Base-by-base conservation (phyloP, 2,888 invertebrate genomes). In the Folsomia candida region DNA sequence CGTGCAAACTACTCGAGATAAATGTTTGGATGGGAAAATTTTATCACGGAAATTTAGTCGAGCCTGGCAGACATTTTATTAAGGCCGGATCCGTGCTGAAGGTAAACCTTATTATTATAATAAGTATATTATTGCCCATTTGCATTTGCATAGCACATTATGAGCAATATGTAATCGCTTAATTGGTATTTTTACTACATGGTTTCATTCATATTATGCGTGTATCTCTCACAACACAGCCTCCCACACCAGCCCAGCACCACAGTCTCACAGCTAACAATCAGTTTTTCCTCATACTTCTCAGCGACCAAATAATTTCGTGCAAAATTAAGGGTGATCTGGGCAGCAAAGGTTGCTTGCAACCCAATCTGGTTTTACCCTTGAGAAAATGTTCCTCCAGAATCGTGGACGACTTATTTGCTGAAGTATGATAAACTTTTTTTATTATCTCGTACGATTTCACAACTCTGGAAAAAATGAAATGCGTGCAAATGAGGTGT, bases 301-400 rank as follows among this genome's bases (percentile, higher is more conserved):
- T 90, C 83, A 90, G 87, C 20, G 92, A 92, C 81, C 88, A 90
- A 79, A 84, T 92, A 59, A 85, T 92, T 82, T 90, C 90, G 81
- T 90, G 90, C 80, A 91, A 90, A 83, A 85, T 88, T 65, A 83
- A 86, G 67, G 86, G 87, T 20, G 82, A 75, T 3, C 37, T 75
- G 6, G 78, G 78, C 29, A 71, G 71, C 24, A 70, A 72, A 51
- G 72, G 78, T 4, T 68, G 72, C 29, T 37, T 78, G 14, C 74
- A 75, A 22, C 75, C 76, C 1, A 67, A 58, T 57, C 51, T 78
- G 28, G 70, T 78, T 2, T 58, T 78, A n/a, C 78, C 78, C 0
- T 47, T 78, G 24, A 78, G 76, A 62, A 74, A 72, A 68, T 73
- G 75, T 57, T 14, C 65, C 26, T 61, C 72, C 2, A 63, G 68